Evolutionary conservation across 2,113 vertebrate genomes (phyloP), one percentile per base, ranked within the genome.

Genomic region (Hypanus sabinus): DNA sequence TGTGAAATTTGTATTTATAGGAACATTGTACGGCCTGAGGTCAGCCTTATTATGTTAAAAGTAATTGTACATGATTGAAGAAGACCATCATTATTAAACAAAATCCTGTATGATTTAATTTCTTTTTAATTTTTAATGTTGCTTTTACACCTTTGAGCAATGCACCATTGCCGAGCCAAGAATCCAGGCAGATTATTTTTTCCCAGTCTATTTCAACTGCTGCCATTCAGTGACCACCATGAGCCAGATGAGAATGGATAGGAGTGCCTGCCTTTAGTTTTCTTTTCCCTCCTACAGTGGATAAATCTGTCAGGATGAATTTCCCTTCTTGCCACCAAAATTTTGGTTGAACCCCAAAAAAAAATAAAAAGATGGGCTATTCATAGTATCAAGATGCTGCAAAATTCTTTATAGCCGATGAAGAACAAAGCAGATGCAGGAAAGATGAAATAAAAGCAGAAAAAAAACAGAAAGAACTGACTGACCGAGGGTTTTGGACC

Each of bases 31-130:
- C 22, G 30, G 70, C 36, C 22, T 73, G 68, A 75, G 91, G 33
- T 30, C 12, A 73, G 55, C 12, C 4, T 18, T 93, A 46, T 71
- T 71, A 68, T 30, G 30, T 93, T 46, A 38, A 71, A 93, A 55
- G n/a, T 73, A 30, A 22, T 93, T 14, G 36, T 73, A 55, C 20
- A 73, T 93, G 36, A 71, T 93, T 93, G 70, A 93, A 55, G 90
- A 46, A 73, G 70, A 73, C 3, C 24, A 16, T 73, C 33, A 46
- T 73, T 46, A 30, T 75, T 38, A 73, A 93, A 22, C 33, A 46
- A 93, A 68, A 70, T 36, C 88, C 70, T 33, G 60, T 91, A 70
- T 70, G 60, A 70, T 22, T 91, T 70, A 70, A 70, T 91, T 91
- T 70, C 0, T 70, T 91, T 91, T 36, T 36, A n/a, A 70, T 33